Evolutionary conservation across 2,888 invertebrate genomes (phyloP).

Genomic region (Thyatira batis): DNA sequence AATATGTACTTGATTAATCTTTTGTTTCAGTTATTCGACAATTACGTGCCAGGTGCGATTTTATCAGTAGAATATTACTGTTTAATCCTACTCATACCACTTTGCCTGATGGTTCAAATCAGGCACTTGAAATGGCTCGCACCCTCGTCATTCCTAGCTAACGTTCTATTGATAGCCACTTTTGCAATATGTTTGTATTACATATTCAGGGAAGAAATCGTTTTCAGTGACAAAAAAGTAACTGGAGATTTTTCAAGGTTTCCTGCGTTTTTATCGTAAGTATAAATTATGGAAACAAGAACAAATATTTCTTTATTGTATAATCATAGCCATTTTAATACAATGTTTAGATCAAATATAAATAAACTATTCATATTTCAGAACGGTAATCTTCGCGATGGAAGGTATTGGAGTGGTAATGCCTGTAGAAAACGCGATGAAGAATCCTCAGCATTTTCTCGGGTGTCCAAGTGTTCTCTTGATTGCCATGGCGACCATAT

Average conservation of each 20-base stretch:
- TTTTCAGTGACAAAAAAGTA: conserved; percentile 73
- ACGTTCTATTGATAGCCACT: conserved; percentile 88
- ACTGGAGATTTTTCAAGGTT: conserved; percentile 81
- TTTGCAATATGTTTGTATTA: conserved; percentile 92
- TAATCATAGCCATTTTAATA: background rate
- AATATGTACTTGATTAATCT: background rate
- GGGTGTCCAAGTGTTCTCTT: conserved; percentile 93
- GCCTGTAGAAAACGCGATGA: conserved; percentile 96
- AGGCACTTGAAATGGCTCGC: conserved; percentile 91
- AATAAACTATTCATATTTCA: no score
- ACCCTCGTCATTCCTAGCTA: conserved; percentile 94
- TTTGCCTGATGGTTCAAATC: conserved; percentile 78
- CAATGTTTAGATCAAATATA: no score
- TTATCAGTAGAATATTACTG: conserved; percentile 69
- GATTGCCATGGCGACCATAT: conserved; percentile 91
- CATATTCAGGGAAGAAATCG: conserved; percentile 83
- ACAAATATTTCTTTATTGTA: background rate
- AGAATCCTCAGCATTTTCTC: conserved; percentile 89
- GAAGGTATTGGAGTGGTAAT: conserved; percentile 97
- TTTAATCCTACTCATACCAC: conserved; percentile 59
- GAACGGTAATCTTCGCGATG: conserved; percentile 98
- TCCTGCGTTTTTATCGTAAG: conserved; percentile 92
- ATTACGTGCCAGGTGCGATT: conserved; percentile 50
- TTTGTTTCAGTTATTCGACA: conserved; percentile 66
- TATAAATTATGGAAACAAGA: conserved; percentile 14